These are phyloP conservation scores for Listrodromus nycthemerus DNA, from an alignment of 2,888 invertebrate genomes.

Conservation along the genomic window DNA sequence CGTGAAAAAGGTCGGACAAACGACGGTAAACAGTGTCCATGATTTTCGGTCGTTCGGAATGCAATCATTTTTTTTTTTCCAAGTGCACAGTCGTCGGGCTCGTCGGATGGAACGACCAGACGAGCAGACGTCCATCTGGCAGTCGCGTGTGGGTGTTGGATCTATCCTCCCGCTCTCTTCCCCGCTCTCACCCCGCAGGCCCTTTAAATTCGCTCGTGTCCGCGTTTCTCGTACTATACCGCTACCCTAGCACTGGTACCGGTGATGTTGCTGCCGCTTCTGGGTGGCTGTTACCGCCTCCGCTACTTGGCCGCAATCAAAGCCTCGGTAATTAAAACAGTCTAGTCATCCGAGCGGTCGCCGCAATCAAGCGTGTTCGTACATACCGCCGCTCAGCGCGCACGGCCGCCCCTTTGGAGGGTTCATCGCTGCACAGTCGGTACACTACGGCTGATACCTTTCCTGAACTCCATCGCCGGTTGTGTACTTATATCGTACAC, in stretches of 20 bases:
- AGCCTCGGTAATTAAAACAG: conserved; percentile 72
- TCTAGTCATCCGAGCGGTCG: conserved; percentile 63
- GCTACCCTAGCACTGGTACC: not conserved
- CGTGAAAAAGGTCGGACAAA: not conserved
- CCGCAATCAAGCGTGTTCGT: conserved; percentile 69
- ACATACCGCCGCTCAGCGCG: conserved; percentile 51
- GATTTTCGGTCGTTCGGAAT: conserved; percentile 3
- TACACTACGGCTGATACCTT: not conserved
- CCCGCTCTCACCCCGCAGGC: not conserved
- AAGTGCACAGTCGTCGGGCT: not conserved
- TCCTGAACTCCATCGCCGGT: conserved; percentile 7
- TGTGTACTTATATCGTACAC: not conserved
- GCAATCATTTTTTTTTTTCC: not conserved
- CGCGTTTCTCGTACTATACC: conserved; percentile 23
- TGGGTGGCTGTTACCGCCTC: conserved; percentile 24
- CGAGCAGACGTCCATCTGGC: conserved; percentile 38
- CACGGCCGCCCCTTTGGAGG: conserved; percentile 60
- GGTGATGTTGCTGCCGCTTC: not conserved
- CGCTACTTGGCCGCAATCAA: conserved; percentile 69
- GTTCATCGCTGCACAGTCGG: conserved; percentile 18
- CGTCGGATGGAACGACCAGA: conserved; percentile 14
- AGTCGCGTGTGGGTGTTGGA: conserved; percentile 31
- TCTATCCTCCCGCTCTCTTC: conserved; percentile 16
- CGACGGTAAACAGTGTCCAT: not conserved
- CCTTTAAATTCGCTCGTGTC: conserved; percentile 19